Evolutionary conservation across 2,888 invertebrate species (phyloP).

Genomic region (Selenia dentaria): DNA sequence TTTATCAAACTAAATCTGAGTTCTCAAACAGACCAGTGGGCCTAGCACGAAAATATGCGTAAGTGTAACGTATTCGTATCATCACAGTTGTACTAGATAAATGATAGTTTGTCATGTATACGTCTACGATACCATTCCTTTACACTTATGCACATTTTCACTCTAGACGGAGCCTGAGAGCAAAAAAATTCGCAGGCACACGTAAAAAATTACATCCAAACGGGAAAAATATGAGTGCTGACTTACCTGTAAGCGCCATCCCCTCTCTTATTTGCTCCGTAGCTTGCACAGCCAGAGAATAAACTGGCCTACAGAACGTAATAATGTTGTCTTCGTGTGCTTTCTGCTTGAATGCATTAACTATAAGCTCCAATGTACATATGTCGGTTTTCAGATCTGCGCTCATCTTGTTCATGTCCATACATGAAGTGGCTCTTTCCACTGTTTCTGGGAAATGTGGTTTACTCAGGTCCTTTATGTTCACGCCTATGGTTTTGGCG

Average conservation of each 20-base stretch:
- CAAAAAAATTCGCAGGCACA: no score
- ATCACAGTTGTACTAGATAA: no score
- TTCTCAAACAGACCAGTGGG: no score
- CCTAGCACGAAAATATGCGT: no score
- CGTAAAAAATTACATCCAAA: no score
- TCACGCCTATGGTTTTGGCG: constrained; percentile 69
- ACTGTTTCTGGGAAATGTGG: constrained; percentile 63
- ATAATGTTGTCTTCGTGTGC: constrained; percentile 90
- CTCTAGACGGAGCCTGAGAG: no score
- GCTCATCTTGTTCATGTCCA: constrained; percentile 52
- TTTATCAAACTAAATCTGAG: no score
- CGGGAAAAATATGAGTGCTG: no score
- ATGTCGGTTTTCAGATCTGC: constrained; percentile 83
- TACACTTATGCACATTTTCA: no score
- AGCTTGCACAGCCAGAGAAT: constrained; percentile 88
- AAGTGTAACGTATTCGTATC: no score
- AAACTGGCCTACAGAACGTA: constrained; percentile 88
- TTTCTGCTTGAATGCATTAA: constrained; percentile 89
- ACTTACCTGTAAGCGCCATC: constrained; percentile 86
- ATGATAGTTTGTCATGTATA: no score
- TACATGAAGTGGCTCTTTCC: constrained; percentile 48
- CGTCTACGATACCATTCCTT: no score
- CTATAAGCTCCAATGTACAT: constrained; percentile 87
- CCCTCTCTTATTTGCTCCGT: constrained; percentile 87
- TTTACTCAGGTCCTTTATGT: constrained; percentile 69